A percentile compares a stretch with the other conserved stretches of the same genome.
Conservation (phyloP, 1,140 invertebrate genomes). For the Cotesia vestalis region DNA sequence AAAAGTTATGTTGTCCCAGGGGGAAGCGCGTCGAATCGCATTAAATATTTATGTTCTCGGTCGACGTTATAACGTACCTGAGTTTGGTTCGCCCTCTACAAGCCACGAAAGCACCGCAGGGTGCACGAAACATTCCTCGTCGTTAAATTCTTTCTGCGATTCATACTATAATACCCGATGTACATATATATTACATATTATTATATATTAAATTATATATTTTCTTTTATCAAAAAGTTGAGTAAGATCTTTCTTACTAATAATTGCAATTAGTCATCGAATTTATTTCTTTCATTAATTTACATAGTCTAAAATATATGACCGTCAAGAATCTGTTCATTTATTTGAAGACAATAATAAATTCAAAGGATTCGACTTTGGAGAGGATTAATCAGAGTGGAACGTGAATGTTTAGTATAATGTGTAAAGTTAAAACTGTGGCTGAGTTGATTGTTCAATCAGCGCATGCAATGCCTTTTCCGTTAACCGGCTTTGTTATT, state of each 20-base stretch:
- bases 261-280: too few relatives aligned
- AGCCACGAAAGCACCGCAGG: slow-evolving; percentile 11
- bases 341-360: background rate
- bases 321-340: too few relatives aligned
- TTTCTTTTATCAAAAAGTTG: background rate
- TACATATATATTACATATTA: slow-evolving; percentile 3
- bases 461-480: slow-evolving; percentile 12
- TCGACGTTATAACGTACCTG: slow-evolving; percentile 15
- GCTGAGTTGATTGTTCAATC: slow-evolving; percentile 15
- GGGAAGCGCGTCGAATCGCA: slow-evolving; percentile 40
- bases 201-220: background rate
- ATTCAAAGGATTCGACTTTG: background rate
- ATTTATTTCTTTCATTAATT: too few relatives aligned
- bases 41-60: slow-evolving; percentile 41
- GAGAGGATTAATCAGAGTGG: slow-evolving; percentile 4
- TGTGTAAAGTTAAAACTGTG: slow-evolving; percentile 7
- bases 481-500: slow-evolving; percentile 26
- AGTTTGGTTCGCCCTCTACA: slow-evolving; percentile 4
- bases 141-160: slow-evolving; percentile 6
- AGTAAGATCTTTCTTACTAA: background rate
- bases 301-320: background rate
- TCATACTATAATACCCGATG: background rate
- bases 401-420: slow-evolving; percentile 5
- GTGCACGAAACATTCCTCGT: slow-evolving; percentile 18
- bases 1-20: slow-evolving; percentile 39